phyloP scores from a whole-genome alignment of 2,113 vertebrate species.

The Cryptotis parvus region DNA sequence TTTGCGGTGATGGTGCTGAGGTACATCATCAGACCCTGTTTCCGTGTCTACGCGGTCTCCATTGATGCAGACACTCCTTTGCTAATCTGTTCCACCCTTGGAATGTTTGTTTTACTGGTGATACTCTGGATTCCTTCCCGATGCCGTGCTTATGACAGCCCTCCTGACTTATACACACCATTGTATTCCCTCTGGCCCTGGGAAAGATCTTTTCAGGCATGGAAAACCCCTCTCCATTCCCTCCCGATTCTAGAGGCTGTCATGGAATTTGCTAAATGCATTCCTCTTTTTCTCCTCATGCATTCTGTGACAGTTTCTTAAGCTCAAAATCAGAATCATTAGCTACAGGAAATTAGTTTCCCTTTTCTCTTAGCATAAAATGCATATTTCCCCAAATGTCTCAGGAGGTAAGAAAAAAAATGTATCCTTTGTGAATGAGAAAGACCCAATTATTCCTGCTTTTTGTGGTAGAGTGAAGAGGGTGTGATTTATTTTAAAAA shows the following conservation, averaged over 20 bases:
- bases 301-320: neutral
- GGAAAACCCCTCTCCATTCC: neutral
- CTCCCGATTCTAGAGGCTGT: neutral
- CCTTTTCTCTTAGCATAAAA: constrained; percentile 9
- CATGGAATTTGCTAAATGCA: neutral
- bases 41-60: neutral
- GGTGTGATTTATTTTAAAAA: constrained; percentile 5
- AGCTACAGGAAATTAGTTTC: constrained; percentile 30
- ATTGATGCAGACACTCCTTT: neutral
- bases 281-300: neutral
- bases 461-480: neutral
- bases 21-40: neutral
- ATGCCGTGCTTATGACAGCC: neutral
- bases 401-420: neutral
- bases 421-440: constrained; percentile 5
- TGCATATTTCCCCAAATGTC: neutral
- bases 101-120: neutral
- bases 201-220: neutral
- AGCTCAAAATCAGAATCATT: constrained; percentile 1
- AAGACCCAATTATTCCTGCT: neutral
- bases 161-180: neutral
- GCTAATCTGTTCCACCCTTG: neutral
- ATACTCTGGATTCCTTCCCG: neutral
- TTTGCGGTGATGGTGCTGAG: neutral
- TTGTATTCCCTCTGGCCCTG: neutral